A percentile compares a stretch with the other conserved stretches of the same genome.
phyloP scores from a whole-genome alignment of 2,113 vertebrate species.

The Nannobrachium achirus region DNA sequence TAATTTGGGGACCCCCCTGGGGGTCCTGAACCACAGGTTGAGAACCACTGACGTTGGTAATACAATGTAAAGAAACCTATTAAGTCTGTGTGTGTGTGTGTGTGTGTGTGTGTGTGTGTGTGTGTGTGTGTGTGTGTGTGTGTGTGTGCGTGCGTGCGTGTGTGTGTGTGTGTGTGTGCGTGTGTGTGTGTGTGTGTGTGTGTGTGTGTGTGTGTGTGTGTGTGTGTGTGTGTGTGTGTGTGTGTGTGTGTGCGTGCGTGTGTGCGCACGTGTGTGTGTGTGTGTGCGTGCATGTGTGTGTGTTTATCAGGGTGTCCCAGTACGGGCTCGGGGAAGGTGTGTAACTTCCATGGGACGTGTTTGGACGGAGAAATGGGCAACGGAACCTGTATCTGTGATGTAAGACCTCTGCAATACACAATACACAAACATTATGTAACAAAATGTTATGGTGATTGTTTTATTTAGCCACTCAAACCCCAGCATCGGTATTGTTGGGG shows the following conservation, averaged over 20 bases:
- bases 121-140: no score
- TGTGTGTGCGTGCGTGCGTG: no score
- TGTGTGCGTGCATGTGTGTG: neutral
- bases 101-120: neutral
- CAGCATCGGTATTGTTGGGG: no score
- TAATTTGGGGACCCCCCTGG: no score
- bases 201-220: neutral
- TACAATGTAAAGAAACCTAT: no score
- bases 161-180: neutral
- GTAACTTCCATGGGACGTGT: slow-evolving; percentile 86
- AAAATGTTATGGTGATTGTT: neutral
- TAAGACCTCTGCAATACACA: slow-evolving; percentile 61
- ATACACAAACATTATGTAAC: no score
- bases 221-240: no score
- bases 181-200: neutral
- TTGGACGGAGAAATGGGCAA: slow-evolving; percentile 85
- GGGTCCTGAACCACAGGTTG: no score
- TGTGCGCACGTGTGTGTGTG: neutral
- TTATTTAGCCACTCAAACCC: no score
- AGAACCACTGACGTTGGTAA: no score
- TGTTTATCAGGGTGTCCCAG: slow-evolving; percentile 87
- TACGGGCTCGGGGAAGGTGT: slow-evolving; percentile 80
- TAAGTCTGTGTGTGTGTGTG: no score
- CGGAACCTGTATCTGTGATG: slow-evolving; percentile 91
- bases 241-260: no score